Evolutionary conservation across 2,113 vertebrate species (phyloP), one percentile per base, ranked within the genome.

Genomic region (Oriolus oriolus): DNA sequence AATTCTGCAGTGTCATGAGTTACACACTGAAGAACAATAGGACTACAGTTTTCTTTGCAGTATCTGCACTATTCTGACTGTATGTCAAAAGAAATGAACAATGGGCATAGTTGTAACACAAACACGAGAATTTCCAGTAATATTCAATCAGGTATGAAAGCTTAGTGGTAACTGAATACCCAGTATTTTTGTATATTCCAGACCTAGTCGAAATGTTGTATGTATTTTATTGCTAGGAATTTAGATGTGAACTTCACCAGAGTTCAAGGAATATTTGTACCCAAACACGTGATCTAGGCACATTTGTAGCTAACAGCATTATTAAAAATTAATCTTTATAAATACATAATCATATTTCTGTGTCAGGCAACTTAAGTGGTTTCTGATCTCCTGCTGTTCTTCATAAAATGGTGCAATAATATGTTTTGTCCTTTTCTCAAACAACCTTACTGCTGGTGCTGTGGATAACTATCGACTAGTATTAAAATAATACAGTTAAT

Each of bases 271-370:
- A 82, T 82, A 84, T 91, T 89, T 87, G 65, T 84, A 89, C 39
- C 21, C 65, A 76, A 45, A 70, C 76, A 70, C 27, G 56, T 66
- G 79, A 95, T 91, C 73, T 45, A 71, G 76, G 52, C 71, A 91
- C 41, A 89, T 90, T 81, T 86, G 85, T 86, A 90, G 90, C 90
- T 84, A 89, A 94, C 85, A 93, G 83, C 49, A 84, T 83, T 81
- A 94, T 95, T 93, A 96, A 97, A 96, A 92, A 90, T 93, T 95
- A 75, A 97, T 95, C 90, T 84, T 93, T 91, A 94, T 92, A 95
- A 93, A 92, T 95, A 95, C 79, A 86, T 90, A 95, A 91, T 88
- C 80, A 41, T 84, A 52, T 70, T 92, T 90, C 73, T 76, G 49
- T 89, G 56, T 60, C 90, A 75, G 21, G 77, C 69, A 93, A 66